Conservation (phyloP, 1,140 invertebrate genomes). For the Camponotus floridanus region DNA sequence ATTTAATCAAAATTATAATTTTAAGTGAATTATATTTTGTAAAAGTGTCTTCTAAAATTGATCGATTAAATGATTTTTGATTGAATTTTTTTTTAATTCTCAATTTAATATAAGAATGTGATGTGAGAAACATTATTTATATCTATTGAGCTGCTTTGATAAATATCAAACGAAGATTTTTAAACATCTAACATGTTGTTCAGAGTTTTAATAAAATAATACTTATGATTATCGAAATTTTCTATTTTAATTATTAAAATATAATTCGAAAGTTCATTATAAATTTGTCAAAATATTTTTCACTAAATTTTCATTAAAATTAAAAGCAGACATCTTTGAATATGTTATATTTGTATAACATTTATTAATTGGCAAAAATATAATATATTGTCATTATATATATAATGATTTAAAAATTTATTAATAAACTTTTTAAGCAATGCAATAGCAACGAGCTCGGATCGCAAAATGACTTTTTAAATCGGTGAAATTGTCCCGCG, state of each 20-base stretch:
- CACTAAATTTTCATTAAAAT: not conserved
- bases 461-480: not conserved
- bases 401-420: no score
- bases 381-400: no score
- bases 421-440: no score
- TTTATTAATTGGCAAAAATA: not conserved
- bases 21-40: not conserved
- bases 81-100: not conserved
- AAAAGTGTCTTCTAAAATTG: not conserved
- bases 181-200: not conserved
- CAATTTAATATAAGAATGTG: not conserved
- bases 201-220: not conserved
- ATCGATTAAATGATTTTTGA: not conserved
- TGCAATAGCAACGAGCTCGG: no score
- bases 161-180: no score
- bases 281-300: not conserved
- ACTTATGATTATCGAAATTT: not conserved
- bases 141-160: no score
- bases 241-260: not conserved
- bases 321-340: not conserved
- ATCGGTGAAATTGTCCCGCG: not conserved
- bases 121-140: not conserved
- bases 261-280: not conserved
- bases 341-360: not conserved
- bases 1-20: not conserved